A percentile compares a stretch with the other conserved stretches of the same genome.
Conservation (phyloP, 2,797 vertebrate species). For the Ctenochaetus hawaiiensis region DNA sequence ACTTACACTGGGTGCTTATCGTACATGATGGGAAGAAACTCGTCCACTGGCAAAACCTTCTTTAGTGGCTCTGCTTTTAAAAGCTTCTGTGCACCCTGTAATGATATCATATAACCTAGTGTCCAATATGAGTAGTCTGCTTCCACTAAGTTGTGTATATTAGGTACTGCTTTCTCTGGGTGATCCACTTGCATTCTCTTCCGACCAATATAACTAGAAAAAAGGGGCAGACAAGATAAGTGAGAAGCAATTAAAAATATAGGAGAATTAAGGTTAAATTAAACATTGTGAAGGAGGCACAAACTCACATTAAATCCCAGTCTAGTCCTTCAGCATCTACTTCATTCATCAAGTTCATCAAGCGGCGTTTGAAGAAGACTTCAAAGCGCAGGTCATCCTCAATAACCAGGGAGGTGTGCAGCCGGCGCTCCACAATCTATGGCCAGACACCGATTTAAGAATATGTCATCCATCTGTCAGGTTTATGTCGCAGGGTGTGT, state of each 20-base stretch:
- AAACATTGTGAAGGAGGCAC: not conserved
- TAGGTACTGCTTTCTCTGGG: slow-evolving; percentile 90
- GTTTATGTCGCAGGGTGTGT: too few species aligned
- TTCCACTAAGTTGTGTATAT: slow-evolving; percentile 91
- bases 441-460: slow-evolving; percentile 22
- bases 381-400: slow-evolving; percentile 96
- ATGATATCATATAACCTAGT: slow-evolving; percentile 91
- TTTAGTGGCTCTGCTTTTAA: slow-evolving; percentile 88
- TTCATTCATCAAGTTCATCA: slow-evolving; percentile 91
- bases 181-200: slow-evolving; percentile 95
- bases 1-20: slow-evolving; percentile 95
- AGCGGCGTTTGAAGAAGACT: slow-evolving; percentile 93
- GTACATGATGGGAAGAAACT: slow-evolving; percentile 95
- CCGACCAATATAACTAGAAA: slow-evolving; percentile 91
- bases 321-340: slow-evolving; percentile 86
- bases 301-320: slow-evolving; percentile 93
- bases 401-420: slow-evolving; percentile 88
- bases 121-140: slow-evolving; percentile 97
- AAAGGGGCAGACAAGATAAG: not conserved
- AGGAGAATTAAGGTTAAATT: not conserved
- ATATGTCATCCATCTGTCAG: not conserved
- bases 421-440: slow-evolving; percentile 86
- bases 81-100: slow-evolving; percentile 92
- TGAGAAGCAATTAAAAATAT: not conserved
- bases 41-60: slow-evolving; percentile 92